A percentile compares a stretch with the other conserved stretches of the same genome.
phyloP scores from a whole-genome alignment of 2,888 invertebrate species.

The Acanthopleura granulata region DNA sequence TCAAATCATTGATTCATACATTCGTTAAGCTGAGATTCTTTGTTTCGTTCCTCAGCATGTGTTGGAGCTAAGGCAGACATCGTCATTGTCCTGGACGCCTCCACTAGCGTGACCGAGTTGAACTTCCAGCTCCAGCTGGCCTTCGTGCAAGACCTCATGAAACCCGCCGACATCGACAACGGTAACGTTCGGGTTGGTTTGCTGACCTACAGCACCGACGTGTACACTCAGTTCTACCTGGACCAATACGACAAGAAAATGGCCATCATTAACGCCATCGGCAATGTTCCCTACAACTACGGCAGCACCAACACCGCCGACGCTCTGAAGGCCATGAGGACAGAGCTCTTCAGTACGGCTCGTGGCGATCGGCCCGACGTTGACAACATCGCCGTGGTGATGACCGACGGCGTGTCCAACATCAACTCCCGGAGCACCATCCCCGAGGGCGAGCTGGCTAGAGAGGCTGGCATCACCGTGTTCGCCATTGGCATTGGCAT shows the following conservation, averaged over 20 bases:
- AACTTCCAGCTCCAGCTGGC: constrained; percentile 48
- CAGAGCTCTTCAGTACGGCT: constrained; percentile 33
- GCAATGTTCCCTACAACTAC: constrained; percentile 30
- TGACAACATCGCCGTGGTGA: constrained; percentile 43
- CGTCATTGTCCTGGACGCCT: constrained; percentile 50
- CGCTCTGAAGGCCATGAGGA: constrained; percentile 35
- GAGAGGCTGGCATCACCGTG: constrained; percentile 35
- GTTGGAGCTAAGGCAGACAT: constrained; percentile 38
- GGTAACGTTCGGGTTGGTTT: constrained; percentile 43
- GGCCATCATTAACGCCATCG: constrained; percentile 38
- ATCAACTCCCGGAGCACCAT: constrained; percentile 48
- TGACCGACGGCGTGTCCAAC: constrained; percentile 60
- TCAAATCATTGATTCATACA: too few relatives aligned
- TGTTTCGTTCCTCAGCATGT: not conserved
- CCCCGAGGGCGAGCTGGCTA: constrained; percentile 44
- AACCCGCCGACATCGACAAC: constrained; percentile 35
- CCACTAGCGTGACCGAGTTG: constrained; percentile 45
- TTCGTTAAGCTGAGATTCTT: too few relatives aligned
- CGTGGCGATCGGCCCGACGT: constrained; percentile 41
- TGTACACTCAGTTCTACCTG: constrained; percentile 49
- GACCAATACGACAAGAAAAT: constrained; percentile 36
- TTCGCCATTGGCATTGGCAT: constrained; percentile 46
- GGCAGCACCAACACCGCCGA: constrained; percentile 40
- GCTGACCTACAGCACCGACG: constrained; percentile 46
- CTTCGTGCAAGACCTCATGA: constrained; percentile 41